Conservation (phyloP, 2,888 invertebrate genomes). For the Corythucha ciliata region DNA sequence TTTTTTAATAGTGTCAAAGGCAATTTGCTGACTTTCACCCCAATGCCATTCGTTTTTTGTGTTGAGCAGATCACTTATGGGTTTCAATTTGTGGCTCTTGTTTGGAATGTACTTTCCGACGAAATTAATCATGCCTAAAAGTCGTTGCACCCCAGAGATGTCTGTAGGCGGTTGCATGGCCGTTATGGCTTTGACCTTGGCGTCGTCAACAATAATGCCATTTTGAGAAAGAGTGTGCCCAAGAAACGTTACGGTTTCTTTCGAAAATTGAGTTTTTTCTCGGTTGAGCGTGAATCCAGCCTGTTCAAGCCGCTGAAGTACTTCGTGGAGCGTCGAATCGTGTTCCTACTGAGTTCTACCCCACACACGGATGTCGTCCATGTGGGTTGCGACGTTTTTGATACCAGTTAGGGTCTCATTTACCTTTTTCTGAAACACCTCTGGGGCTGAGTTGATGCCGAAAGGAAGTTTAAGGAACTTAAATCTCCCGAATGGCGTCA, state of each 20-base stretch:
- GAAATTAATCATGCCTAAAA: slow-evolving; percentile 24
- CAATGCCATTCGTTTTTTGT: slow-evolving; percentile 16
- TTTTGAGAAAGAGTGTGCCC: slow-evolving; percentile 30
- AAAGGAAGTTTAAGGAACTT: slow-evolving; percentile 1
- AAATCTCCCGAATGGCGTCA: too few species aligned
- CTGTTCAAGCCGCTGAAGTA: slow-evolving; percentile 6
- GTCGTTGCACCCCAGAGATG: slow-evolving; percentile 19
- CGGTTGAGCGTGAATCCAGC: slow-evolving; percentile 30
- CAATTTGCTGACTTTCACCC: background rate
- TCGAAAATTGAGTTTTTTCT: slow-evolving; percentile 28
- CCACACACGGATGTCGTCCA: slow-evolving; percentile 34
- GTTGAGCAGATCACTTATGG: slow-evolving; percentile 19
- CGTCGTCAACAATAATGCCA: slow-evolving; percentile 23
- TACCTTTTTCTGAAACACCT: slow-evolving; percentile 5
- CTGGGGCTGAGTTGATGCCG: too few species aligned
- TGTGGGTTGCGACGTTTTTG: slow-evolving; percentile 27
- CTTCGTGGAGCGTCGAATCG: slow-evolving; percentile 17
- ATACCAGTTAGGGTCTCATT: slow-evolving; percentile 9
- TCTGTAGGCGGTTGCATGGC: slow-evolving; percentile 16
- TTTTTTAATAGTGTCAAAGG: slow-evolving; percentile 12
- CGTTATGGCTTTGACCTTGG: slow-evolving; percentile 25
- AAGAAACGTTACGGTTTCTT: slow-evolving; percentile 32
- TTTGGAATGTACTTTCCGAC: slow-evolving; percentile 23
- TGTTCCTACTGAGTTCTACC: slow-evolving; percentile 31
- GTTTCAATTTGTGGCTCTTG: slow-evolving; percentile 7